Conservation (phyloP, 1,140 invertebrate genomes). For the Scaptomyza montana region DNA sequence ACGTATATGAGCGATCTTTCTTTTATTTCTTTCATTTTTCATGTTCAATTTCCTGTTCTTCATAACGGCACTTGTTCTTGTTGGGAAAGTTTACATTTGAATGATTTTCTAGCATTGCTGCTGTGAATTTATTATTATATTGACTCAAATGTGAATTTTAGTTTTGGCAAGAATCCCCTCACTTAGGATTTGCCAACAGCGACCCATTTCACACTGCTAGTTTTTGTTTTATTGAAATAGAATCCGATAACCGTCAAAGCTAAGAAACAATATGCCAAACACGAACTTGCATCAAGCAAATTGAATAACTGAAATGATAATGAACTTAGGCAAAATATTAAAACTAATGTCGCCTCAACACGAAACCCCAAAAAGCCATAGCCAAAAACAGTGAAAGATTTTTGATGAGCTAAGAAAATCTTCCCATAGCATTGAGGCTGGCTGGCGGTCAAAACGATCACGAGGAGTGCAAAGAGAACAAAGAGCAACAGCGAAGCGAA, state of each 20-base stretch:
- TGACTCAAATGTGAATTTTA: constrained; percentile 17
- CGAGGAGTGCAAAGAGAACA: constrained; percentile 30
- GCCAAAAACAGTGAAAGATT: constrained; percentile 20
- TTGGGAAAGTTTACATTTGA: constrained; percentile 25
- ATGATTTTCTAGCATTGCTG: constrained; percentile 8
- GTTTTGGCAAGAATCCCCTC: constrained; percentile 7
- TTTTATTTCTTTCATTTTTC: constrained; percentile 28
- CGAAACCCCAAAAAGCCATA: constrained; percentile 28
- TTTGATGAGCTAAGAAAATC: constrained; percentile 55
- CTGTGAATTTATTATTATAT: constrained; percentile 3
- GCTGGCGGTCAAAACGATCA: constrained; percentile 65
- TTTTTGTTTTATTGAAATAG: constrained; percentile 49
- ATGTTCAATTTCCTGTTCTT: constrained; percentile 59
- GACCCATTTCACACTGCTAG: constrained; percentile 48
- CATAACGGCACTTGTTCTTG: constrained; percentile 48
- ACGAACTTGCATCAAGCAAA: constrained; percentile 59
- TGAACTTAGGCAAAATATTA: constrained; percentile 43
- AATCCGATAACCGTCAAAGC: constrained; percentile 53
- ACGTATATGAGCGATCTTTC: constrained; percentile 5
- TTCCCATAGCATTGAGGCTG: constrained; percentile 64
- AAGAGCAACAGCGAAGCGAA: constrained; percentile 1
- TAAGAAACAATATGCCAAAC: constrained; percentile 35
- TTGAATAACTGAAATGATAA: constrained; percentile 62
- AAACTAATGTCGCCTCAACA: constrained; percentile 65
- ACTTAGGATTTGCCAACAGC: constrained; percentile 1